Evolutionary conservation across 1,140 invertebrate genomes (phyloP), one percentile per base, ranked within the genome.

Genomic region (Acromyrmex echinatior): DNA sequence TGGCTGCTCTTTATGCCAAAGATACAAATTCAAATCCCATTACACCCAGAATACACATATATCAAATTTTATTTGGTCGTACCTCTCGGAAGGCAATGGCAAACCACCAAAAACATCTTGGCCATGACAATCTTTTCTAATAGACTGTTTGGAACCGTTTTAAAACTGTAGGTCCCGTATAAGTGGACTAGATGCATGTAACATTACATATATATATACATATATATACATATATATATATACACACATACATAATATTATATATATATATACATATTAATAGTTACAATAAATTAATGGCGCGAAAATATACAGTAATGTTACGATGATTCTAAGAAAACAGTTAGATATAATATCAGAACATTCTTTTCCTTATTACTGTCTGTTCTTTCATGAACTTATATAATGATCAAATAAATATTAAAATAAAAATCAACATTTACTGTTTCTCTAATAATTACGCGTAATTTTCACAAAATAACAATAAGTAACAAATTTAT

Each of bases 151-250:
- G 39, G 39, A 10, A 45, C 10, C 39, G 2, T 45, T 10, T 45
- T 10, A 45, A 45, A 45, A 45, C 39, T 45, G 1, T 45, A 39
- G 35, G 0, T 45, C 39, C 39, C 9, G 10, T 45, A 45, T 10
- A 45, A 45, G 39, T 45, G 39, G 39, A 45, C 94, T 95, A 95
- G 94, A 95, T 91, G 56, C 10, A 60, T 79, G 60, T 66, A 80
- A 87, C 21, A 39, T 53, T 53, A 39, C 6, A 51, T 35, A 66
- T 62, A 62, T 28, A 16, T 68, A 56, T 14, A 28, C 1, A 28
- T 28, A 28, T 28, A 28, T 73, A 28, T 31, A n/a, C 28, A 5
- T 31, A 10, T 25, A 7, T 31, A 16, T n/a, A 35, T 31, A 12
- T 2, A 56, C 35, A 31, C 58, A 35, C 0, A 39, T 39, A 39